phyloP scores from a whole-genome alignment of 2,797 vertebrate genomes.

The Sylvilagus floridanus region DNA sequence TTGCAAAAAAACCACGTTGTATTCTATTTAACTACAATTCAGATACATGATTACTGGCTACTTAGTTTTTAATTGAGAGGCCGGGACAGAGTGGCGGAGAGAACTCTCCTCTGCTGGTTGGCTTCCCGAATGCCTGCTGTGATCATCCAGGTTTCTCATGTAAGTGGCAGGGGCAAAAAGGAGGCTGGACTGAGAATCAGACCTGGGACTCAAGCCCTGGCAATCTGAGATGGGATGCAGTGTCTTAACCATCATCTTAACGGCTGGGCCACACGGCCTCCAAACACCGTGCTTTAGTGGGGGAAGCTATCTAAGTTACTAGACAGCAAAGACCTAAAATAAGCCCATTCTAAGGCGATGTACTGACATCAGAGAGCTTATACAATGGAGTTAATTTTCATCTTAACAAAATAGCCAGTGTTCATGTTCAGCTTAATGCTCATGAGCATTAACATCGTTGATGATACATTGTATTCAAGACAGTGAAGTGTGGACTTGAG shows the following conservation, averaged over 20 bases:
- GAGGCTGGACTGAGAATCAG: no score
- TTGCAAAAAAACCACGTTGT: neutral
- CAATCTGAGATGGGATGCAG: no score
- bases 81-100: no score
- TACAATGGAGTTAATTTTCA: neutral
- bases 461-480: constrained; percentile 51
- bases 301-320: neutral
- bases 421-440: neutral
- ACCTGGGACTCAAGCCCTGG: no score
- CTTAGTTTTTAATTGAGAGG: no score
- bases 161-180: no score
- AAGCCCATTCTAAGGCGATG: neutral
- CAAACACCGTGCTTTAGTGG: neutral
- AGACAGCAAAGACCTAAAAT: neutral
- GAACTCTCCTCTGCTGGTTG: no score
- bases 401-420: neutral
- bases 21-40: neutral
- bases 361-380: neutral
- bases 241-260: no score
- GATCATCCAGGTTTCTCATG: no score
- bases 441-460: constrained; percentile 68
- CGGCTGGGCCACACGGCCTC: no score
- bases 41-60: neutral
- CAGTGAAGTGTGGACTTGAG: neutral
- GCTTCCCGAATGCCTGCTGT: no score